A percentile compares a stretch with the other conserved stretches of the same genome.
Evolutionary conservation across 2,113 vertebrate genomes (phyloP).

Genomic region (Corythaeola cristata): DNA sequence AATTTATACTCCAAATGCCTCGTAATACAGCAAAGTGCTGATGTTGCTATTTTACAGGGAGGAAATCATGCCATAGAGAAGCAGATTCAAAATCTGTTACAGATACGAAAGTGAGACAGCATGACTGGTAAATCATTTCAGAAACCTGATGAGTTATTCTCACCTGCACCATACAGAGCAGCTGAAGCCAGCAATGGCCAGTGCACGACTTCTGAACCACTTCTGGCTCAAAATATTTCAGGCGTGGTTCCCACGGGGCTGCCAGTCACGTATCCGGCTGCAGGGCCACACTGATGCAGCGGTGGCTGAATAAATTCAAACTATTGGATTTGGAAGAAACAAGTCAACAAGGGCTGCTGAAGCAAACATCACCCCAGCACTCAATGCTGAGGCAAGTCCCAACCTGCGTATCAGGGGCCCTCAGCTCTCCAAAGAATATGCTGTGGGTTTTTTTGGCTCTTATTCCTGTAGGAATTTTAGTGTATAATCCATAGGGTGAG

Average conservation of each 20-base stretch:
- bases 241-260: background rate
- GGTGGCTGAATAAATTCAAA: background rate
- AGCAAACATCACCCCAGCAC: background rate
- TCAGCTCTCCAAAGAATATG: background rate
- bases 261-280: background rate
- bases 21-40: background rate
- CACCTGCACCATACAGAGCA: background rate
- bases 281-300: background rate
- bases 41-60: background rate
- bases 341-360: background rate
- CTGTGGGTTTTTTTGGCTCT: background rate
- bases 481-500: background rate
- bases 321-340: background rate
- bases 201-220: background rate
- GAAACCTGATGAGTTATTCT: background rate
- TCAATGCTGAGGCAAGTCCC: background rate
- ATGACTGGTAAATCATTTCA: background rate
- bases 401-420: background rate
- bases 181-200: background rate
- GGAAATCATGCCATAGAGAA: background rate
- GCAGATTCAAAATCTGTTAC: background rate
- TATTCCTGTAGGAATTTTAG: background rate
- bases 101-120: background rate
- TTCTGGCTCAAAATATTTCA: background rate
- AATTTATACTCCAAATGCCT: slow-evolving; percentile 15